Evolutionary conservation across 2,797 vertebrate genomes (phyloP).

Genomic region (Urophycis tenuis): DNA sequence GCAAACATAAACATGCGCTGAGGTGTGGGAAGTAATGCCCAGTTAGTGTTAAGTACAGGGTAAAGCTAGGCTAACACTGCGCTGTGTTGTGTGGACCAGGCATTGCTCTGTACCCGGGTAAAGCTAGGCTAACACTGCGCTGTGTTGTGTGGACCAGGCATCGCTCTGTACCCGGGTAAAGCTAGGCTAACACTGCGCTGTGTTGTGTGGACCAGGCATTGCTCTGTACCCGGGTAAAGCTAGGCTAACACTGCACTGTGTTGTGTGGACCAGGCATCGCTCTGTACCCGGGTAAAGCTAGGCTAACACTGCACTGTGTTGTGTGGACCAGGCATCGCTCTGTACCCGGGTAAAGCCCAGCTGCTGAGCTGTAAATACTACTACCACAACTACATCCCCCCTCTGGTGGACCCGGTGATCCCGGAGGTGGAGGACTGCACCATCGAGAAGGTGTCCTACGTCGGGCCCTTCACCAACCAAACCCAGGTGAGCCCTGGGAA

Average conservation of each 20-base stretch:
- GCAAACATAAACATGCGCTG: too few relatives aligned
- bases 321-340: conserved; percentile 79
- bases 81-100: too few relatives aligned
- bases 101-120: too few relatives aligned
- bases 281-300: too few relatives aligned
- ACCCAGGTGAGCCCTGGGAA: conserved; percentile 71
- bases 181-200: too few relatives aligned
- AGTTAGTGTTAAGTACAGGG: too few relatives aligned
- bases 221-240: too few relatives aligned
- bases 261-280: background rate
- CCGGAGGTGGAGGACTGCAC: conserved; percentile 73
- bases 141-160: background rate
- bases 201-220: too few relatives aligned
- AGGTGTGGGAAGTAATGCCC: too few relatives aligned
- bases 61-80: too few relatives aligned
- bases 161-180: too few relatives aligned
- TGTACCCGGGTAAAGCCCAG: conserved; percentile 82
- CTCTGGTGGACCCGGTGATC: conserved; percentile 74
- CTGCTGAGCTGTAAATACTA: conserved; percentile 88
- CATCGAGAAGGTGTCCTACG: conserved; percentile 76
- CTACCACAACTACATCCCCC: conserved; percentile 82
- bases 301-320: background rate
- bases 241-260: background rate
- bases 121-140: background rate
- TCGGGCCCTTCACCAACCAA: conserved; percentile 79